Base-by-base conservation (phyloP, 2,888 invertebrate genomes). In the Troides aeacus region DNA sequence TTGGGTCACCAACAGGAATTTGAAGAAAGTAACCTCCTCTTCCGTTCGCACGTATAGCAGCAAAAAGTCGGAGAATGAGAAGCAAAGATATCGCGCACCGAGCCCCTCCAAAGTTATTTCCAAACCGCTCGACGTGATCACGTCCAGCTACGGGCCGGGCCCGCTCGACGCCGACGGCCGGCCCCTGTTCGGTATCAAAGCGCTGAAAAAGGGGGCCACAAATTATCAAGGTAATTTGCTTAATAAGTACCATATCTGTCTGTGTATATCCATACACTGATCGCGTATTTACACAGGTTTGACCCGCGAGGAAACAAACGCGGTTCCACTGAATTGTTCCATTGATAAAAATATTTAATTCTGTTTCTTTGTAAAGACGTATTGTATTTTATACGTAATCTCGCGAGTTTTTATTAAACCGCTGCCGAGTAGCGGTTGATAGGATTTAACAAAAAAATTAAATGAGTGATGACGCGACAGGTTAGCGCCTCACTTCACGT, bases 141-240 rank as follows among this genome's bases (percentile, higher is more conserved):
- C 95, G 4, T 96, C 96, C 1, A 96, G 96, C 82, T 97, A 97
- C 84, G 97, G 97, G 1, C 95, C 96, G 1, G 97, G 97, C 0
- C 97, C 97, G 39, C 95, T 96, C 3, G 97, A 97, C 81, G 96
- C 96, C 74, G 95, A 96, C 76, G 97, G 97, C 17, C 92, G 94
- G 70, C 97, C 97, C 30, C 90, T 97, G 70, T 97, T 97, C 87
- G 97, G 97, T 68, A 94, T 97, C 76, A 94, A 94, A 80, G 97
- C 97, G 69, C 92, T 97, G 71, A 85, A 90, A 76, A 94, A 94
- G 78, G 93, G 94, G 70, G 93, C 93, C 79, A 93, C 93, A 77
- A 94, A 94, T 83, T 94, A 93, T 77, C 94, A 95, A 94, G 95
- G 96, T 96, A 83, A 64, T 70, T 21, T 21, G 12, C 58, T 5